Evolutionary conservation across 1,140 invertebrate genomes (phyloP).

Genomic region (Neelides sp.): DNA sequence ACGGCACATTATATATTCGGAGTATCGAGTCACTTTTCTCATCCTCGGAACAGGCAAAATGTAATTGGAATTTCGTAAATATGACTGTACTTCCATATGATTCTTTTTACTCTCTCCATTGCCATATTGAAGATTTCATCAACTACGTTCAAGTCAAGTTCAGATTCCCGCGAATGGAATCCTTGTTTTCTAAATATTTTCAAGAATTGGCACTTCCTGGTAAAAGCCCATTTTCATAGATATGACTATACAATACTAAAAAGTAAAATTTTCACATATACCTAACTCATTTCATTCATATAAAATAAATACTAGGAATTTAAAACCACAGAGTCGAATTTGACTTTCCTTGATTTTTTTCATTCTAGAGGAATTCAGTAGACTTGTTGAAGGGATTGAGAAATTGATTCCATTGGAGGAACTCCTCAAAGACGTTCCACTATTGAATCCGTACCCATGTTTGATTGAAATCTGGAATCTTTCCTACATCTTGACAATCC

Average conservation of each 20-base stretch:
- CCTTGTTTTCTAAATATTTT: slow-evolving; percentile 20
- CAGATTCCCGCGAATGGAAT: slow-evolving; percentile 12
- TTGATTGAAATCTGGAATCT: slow-evolving; percentile 45
- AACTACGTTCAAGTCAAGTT: slow-evolving; percentile 20
- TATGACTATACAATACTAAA: too few relatives aligned
- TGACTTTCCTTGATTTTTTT: not conserved
- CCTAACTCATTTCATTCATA: too few relatives aligned
- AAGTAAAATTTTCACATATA: too few relatives aligned
- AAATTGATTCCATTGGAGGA: slow-evolving; percentile 40
- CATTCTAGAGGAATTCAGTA: slow-evolving; percentile 20
- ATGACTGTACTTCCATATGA: not conserved
- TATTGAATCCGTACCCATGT: slow-evolving; percentile 36
- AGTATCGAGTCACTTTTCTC: too few relatives aligned
- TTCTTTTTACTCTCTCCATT: not conserved
- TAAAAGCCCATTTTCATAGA: too few relatives aligned
- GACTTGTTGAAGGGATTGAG: slow-evolving; percentile 14
- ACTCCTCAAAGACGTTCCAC: slow-evolving; percentile 32
- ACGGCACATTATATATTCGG: too few relatives aligned
- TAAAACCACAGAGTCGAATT: not conserved
- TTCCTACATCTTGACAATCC: slow-evolving; percentile 46
- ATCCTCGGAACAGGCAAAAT: too few relatives aligned
- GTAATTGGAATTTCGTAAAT: too few relatives aligned
- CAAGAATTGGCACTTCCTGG: slow-evolving; percentile 20
- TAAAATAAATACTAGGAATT: too few relatives aligned
- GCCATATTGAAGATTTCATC: slow-evolving; percentile 8